Conservation (phyloP, 2,888 invertebrate genomes). For the Parnassius apollo region DNA sequence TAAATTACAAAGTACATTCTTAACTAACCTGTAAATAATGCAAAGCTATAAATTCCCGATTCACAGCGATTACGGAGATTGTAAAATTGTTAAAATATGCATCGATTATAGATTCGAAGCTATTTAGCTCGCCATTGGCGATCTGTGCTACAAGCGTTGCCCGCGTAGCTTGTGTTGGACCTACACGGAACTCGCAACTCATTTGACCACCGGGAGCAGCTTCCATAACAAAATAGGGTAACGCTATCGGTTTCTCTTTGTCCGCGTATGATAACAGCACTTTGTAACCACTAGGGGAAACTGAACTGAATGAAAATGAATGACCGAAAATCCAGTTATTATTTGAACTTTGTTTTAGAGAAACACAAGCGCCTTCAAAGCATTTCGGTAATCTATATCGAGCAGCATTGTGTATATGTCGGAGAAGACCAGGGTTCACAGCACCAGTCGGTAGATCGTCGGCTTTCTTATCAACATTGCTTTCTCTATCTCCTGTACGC, state of each 20-base stretch:
- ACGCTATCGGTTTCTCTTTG: conserved; percentile 48
- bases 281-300: conserved; percentile 74
- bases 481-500: conserved; percentile 46
- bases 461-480: conserved; percentile 34
- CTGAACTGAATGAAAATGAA: conserved; percentile 69
- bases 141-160: conserved; percentile 68
- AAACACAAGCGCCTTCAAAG: conserved; percentile 69
- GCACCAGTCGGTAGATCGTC: conserved; percentile 57
- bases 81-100: conserved; percentile 63
- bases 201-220: conserved; percentile 73
- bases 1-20: no score
- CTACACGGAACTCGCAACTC: conserved; percentile 70
- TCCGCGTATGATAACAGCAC: conserved; percentile 63
- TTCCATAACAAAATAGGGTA: conserved; percentile 74
- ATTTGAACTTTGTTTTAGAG: conserved; percentile 58
- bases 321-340: conserved; percentile 70
- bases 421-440: conserved; percentile 61
- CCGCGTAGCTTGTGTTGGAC: conserved; percentile 55
- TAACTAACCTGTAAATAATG: conserved; percentile 65
- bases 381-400: conserved; percentile 71
- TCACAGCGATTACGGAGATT: conserved; percentile 69
- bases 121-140: conserved; percentile 64
- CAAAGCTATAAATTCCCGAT: conserved; percentile 69
- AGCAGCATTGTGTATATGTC: conserved; percentile 70
- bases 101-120: conserved; percentile 71